Base-by-base conservation (phyloP, 2,113 vertebrate species). In the Perca schrenkii region DNA sequence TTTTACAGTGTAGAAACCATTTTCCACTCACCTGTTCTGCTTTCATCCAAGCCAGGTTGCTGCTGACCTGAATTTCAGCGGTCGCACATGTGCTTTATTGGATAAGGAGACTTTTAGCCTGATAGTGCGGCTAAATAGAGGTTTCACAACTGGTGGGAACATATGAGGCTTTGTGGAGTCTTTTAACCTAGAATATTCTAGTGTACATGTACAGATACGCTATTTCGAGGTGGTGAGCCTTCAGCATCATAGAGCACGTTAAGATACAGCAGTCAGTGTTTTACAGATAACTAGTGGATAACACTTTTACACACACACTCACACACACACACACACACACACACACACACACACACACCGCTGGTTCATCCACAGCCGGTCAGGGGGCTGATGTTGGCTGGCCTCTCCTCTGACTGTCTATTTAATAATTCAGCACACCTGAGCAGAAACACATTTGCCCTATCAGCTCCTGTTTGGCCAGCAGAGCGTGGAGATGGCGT, bases 401-500 rank as follows among this genome's bases (percentile, higher is more conserved):
- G 85, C 89, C 88, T 94, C 89, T 90, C 82, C 85, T 77, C 85
- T 82, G 71, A 68, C 89, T 84, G 89, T 86, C 89, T 89, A 36
- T 89, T 95, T 91, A 95, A 95, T 96, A 93, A 95, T 95, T 92
- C 93, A 95, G 84, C 80, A 84, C 90, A 91, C 90, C 93, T 93
- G 94, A 95, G 89, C 91, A 87, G 92, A 88, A 94, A 93, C 91
- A 94, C 92, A 93, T 93, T 95, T 91, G 84, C 81, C 70, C 89
- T 87, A 93, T 94, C 95, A 93, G 93, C 89, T 94, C 81, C 79
- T 81, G 86, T 92, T 90, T 90, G 93, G 74, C 88, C 89, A 92
- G 86, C 74, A 67, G 89, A 89, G 94, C 92, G 80, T 94, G 90
- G 89, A 77, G 88, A 92, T 81, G 85, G 68, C 53, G 63, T 87